Conservation (phyloP, 1,140 invertebrate species). For the Macrobrachium rosenbergii region DNA sequence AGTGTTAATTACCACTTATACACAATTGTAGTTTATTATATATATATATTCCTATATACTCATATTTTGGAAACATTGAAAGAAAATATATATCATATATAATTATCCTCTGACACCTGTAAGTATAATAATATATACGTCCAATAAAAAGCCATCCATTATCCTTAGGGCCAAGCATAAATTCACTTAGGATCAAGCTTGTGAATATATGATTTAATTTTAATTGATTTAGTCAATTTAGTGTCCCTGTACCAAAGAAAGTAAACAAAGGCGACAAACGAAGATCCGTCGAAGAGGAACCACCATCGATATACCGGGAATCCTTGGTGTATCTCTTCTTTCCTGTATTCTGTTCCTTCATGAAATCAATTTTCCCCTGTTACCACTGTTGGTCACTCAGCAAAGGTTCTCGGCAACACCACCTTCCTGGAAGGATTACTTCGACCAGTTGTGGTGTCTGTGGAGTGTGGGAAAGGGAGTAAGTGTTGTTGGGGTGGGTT, state of each 20-base stretch:
- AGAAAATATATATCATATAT: constrained; percentile 62
- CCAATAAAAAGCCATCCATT: constrained; percentile 39
- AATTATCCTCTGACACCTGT: constrained; percentile 54
- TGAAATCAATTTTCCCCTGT: neutral
- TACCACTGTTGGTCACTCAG: neutral
- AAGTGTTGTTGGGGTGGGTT: no score
- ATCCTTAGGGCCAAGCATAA: constrained; percentile 2
- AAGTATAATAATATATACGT: constrained; percentile 36
- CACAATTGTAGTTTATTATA: constrained; percentile 41
- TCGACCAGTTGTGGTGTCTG: no score
- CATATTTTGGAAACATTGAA: constrained; percentile 53
- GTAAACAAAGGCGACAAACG: constrained; percentile 9
- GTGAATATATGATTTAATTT: constrained; percentile 19
- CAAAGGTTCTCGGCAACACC: neutral
- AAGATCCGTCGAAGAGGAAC: neutral
- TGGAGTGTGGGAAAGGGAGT: no score
- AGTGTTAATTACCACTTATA: constrained; percentile 57
- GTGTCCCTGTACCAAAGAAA: constrained; percentile 14
- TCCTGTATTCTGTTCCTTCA: neutral
- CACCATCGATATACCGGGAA: neutral
- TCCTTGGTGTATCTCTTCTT: neutral
- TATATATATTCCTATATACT: constrained; percentile 61
- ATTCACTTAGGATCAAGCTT: neutral
- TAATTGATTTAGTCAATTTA: neutral
- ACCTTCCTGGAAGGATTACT: no score